Percentiles rank a stretch among this genome's conserved stretches.
These are phyloP conservation scores for Temnopleurus reevesii DNA, from an alignment of 53 echinoderm and acorn worm genomes.

Conservation along the genomic window DNA sequence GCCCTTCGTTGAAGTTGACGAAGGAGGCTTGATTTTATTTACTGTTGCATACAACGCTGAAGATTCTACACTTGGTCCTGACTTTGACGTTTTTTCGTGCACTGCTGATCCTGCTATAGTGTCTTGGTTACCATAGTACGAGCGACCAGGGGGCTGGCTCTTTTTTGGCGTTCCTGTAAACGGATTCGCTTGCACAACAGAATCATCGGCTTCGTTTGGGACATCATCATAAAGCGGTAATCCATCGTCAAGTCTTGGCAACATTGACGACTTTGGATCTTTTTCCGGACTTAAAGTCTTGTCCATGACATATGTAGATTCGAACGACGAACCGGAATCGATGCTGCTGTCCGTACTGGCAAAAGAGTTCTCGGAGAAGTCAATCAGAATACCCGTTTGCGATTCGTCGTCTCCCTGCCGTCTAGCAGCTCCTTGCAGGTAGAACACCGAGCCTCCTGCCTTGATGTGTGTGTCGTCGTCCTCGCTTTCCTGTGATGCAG, in stretches of 20 bases:
- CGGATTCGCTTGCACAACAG: background rate
- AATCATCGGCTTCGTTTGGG: background rate
- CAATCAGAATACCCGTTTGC: conserved; percentile 70
- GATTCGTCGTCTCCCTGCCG: background rate
- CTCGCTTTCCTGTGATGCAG: conserved; percentile 28
- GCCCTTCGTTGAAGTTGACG: background rate
- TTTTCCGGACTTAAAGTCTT: background rate
- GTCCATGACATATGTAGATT: background rate
- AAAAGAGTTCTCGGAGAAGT: conserved; percentile 63
- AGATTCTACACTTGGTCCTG: background rate
- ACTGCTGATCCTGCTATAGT: background rate
- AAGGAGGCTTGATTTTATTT: conserved; percentile 15
- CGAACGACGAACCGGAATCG: conserved; percentile 26
- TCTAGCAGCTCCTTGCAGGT: background rate
- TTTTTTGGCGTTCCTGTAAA: background rate
- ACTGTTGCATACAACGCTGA: conserved; percentile 18
- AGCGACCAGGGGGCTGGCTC: background rate
- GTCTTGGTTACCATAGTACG: conserved; percentile 34
- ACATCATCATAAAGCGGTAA: conserved; percentile 41
- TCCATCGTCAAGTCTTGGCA: background rate
- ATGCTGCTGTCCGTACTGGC: conserved; percentile 31
- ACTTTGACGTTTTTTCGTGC: background rate
- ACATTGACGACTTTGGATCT: background rate
- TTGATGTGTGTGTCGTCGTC: conserved; percentile 25
- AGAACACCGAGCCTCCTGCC: conserved; percentile 42